These are phyloP conservation scores for Apis cerana DNA, from an alignment of 1,140 invertebrate species.

Conservation along the genomic window DNA sequence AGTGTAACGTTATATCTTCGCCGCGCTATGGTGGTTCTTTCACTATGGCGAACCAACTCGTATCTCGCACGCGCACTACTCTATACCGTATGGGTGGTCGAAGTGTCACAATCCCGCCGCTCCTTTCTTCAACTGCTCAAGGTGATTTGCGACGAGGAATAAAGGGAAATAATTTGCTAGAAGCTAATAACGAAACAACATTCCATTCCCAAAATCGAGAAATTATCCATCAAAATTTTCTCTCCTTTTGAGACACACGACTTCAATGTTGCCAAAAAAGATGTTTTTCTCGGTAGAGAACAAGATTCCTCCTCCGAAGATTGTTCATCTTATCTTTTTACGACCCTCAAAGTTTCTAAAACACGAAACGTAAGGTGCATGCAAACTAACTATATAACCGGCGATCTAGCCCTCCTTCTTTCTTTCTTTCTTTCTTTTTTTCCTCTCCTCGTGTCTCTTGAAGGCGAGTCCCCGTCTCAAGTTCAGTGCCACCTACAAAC, in stretches of 20 bases:
- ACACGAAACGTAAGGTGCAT: constrained; percentile 43
- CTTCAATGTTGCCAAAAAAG: background rate
- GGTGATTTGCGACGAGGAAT: background rate
- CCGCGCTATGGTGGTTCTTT: constrained; percentile 64
- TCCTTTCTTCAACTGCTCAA: background rate
- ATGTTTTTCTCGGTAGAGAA: background rate
- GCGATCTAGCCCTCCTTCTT: constrained; percentile 13
- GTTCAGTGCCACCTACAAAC: constrained; percentile 60
- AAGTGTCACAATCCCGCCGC: constrained; percentile 12
- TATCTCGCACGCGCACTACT: constrained; percentile 47
- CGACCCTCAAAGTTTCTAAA: constrained; percentile 9
- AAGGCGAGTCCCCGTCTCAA: constrained; percentile 53
- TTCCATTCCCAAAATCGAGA: background rate
- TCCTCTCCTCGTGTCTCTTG: constrained; percentile 15
- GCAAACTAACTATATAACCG: constrained; percentile 49
- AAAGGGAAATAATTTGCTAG: too few species aligned
- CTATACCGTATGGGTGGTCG: constrained; percentile 63
- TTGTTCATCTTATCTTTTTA: constrained; percentile 33
- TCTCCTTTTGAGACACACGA: background rate
- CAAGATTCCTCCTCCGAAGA: background rate
- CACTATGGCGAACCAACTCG: constrained; percentile 55
- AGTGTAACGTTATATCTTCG: constrained; percentile 69
- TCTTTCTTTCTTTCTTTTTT: constrained; percentile 1
- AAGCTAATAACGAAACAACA: background rate
- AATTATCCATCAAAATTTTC: too few species aligned